phyloP scores from a whole-genome alignment of 1,140 invertebrate species.

The Helicoverpa armigera region DNA sequence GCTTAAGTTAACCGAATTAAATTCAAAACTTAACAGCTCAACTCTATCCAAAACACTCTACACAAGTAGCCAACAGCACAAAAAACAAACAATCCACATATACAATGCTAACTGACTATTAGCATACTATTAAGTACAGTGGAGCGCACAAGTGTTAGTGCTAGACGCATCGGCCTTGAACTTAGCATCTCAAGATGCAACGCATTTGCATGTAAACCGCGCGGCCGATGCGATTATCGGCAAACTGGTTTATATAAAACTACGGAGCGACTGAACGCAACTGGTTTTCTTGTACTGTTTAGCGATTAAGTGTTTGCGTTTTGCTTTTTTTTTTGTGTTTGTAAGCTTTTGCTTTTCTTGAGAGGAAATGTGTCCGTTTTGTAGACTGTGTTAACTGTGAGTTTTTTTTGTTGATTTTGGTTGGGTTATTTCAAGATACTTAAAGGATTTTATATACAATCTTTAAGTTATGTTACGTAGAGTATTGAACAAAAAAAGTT shows the following conservation, averaged over 20 bases:
- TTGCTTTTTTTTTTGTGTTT: conserved; percentile 8
- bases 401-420: neutral
- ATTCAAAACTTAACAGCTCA: too few relatives aligned
- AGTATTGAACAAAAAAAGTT: too few relatives aligned
- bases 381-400: neutral
- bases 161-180: conserved; percentile 73
- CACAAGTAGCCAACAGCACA: conserved; percentile 4
- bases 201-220: conserved; percentile 81
- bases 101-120: conserved; percentile 16
- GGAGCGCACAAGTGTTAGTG: conserved; percentile 58
- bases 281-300: conserved; percentile 67
- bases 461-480: too few relatives aligned
- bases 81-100: neutral
- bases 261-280: conserved; percentile 59
- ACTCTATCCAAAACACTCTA: neutral
- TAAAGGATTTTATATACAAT: too few relatives aligned
- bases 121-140: conserved; percentile 52
- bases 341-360: neutral
- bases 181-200: conserved; percentile 76
- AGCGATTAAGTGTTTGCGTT: conserved; percentile 52
- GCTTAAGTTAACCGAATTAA: too few relatives aligned
- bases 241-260: conserved; percentile 64
- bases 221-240: conserved; percentile 66
- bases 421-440: too few relatives aligned
- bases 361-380: conserved; percentile 17